Evolutionary conservation across 2,888 invertebrate species (phyloP), one percentile per base, ranked within the genome.

Genomic region (Sepiola atlantica): DNA sequence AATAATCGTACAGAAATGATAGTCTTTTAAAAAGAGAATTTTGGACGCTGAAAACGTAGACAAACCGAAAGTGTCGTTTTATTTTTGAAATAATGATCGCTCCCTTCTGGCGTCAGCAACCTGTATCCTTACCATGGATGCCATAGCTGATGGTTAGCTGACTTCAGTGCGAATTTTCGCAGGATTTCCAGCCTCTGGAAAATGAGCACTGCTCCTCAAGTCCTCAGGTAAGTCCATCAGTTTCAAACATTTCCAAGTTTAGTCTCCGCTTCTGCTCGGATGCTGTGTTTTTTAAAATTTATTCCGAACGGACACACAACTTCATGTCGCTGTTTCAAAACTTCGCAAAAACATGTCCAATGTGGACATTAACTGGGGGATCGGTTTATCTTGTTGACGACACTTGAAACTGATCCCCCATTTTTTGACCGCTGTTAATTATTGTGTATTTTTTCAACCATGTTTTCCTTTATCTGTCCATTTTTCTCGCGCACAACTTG

Each of bases 161-260:
- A 93, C 93, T 93, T 93, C 93, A 61, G 35, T 93, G 93, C 61
- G 61, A 55, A 61, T 57, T 93, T 93, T 61, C 61, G 61, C 93
- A 55, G 93, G 93, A 61, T 93, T 93, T 93, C 93, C 93, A 93
- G 93, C 55, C 61, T 93, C 93, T 93, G 93, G 93, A 93, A 93
- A 57, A 93, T 93, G 93, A 93, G 93, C 93, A 61, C 93, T 93
- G 93, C 93, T 93, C 57, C 93, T 93, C 93, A 93, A 93, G 93
- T 93, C 61, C 93, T 93, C 93, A 93, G 93, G 93, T 93, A 93
- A 32, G 57, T 8, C 92, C 21, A 28, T 35, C 14, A 55, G 28
- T n/a, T 55, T 54, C 35, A 10, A 32, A n/a, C 14, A 77, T 77
- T 77, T 32, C n/a, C n/a, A 4, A 77, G n/a, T n/a, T 77, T 32